Evolutionary conservation across 1,140 invertebrate genomes (phyloP).

Genomic region (Drosophila littoralis): DNA sequence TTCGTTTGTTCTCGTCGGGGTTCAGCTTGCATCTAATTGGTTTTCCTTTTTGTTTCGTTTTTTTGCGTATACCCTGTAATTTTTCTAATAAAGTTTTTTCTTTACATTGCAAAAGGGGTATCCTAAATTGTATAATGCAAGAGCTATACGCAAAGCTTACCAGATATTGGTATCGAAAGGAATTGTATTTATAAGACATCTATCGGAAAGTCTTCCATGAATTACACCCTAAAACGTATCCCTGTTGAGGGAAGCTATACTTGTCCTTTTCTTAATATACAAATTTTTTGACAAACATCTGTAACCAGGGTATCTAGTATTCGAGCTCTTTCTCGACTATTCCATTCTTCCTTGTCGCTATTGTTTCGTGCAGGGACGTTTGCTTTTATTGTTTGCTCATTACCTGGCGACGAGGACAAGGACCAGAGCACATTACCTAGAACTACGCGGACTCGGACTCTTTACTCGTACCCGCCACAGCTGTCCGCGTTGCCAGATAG

Average conservation of each 20-base stretch:
- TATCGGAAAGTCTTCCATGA: no score
- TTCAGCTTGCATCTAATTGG: slow-evolving; percentile 70
- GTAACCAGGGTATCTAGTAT: not conserved
- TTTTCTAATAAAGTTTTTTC: not conserved
- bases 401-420: slow-evolving; percentile 47
- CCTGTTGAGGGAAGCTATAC: no score
- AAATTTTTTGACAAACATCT: not conserved
- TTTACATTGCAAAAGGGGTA: not conserved
- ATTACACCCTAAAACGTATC: no score
- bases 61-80: not conserved
- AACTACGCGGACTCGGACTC: not conserved
- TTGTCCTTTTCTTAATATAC: not conserved
- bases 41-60: slow-evolving; percentile 48
- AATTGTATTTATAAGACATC: no score
- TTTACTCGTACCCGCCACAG: not conserved
- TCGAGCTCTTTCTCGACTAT: not conserved
- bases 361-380: slow-evolving; percentile 74
- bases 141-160: not conserved
- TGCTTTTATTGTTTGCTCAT: slow-evolving; percentile 82
- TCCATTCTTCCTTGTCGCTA: slow-evolving; percentile 40
- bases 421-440: slow-evolving; percentile 9
- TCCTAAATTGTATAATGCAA: not conserved
- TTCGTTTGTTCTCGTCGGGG: slow-evolving; percentile 23
- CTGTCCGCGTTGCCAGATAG: slow-evolving; percentile 38
- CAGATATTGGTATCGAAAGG: no score